phyloP scores from a whole-genome alignment of 2,888 invertebrate species.

The Euzophera pinguis region DNA sequence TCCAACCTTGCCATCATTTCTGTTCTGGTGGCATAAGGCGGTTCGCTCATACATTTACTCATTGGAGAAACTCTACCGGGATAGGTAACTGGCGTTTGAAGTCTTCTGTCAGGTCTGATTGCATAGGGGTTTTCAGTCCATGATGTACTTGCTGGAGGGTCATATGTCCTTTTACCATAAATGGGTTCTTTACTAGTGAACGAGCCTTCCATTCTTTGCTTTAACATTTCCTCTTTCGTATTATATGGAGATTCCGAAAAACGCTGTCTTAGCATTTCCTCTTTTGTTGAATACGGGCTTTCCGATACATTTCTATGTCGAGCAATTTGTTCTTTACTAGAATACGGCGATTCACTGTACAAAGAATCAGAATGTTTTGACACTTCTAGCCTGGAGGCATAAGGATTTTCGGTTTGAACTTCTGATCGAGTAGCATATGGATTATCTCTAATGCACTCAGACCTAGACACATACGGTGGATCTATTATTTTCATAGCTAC shows the following conservation, averaged over 20 bases:
- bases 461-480: conserved; percentile 40
- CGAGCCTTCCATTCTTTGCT: conserved; percentile 62
- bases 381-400: conserved; percentile 50
- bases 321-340: conserved; percentile 69
- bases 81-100: conserved; percentile 63
- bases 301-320: conserved; percentile 60
- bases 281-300: conserved; percentile 70
- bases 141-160: conserved; percentile 63
- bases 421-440: conserved; percentile 43
- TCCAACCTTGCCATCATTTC: conserved; percentile 67
- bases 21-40: conserved; percentile 64
- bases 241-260: conserved; percentile 75
- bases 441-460: conserved; percentile 41
- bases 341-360: conserved; percentile 67
- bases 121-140: conserved; percentile 68
- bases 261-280: conserved; percentile 73
- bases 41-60: conserved; percentile 73
- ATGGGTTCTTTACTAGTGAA: conserved; percentile 53
- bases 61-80: conserved; percentile 63
- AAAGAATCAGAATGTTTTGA: conserved; percentile 53
- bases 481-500: conserved; percentile 64
- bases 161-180: conserved; percentile 68
- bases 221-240: conserved; percentile 71
- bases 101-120: conserved; percentile 61
- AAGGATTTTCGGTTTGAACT: conserved; percentile 41